These are phyloP conservation scores for Notarius quadriscutis DNA, from an alignment of 2,113 vertebrate genomes.

Conservation along the genomic window DNA sequence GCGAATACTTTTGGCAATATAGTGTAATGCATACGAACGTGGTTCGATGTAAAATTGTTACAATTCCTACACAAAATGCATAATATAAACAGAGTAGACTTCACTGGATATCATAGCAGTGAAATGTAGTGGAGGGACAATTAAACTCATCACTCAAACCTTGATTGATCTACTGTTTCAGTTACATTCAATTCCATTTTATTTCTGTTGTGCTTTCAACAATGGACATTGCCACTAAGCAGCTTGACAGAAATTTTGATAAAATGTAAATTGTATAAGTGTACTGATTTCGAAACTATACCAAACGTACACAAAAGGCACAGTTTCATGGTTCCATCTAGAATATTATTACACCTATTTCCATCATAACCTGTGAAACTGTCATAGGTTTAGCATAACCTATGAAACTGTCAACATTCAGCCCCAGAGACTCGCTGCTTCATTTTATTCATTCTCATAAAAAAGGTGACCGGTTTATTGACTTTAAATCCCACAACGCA, in stretches of 20 bases:
- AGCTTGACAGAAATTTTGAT: background rate
- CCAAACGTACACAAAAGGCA: background rate
- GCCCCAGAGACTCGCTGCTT: constrained; percentile 16
- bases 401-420: constrained; percentile 9
- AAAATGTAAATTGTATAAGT: background rate
- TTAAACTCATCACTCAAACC: background rate
- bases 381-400: constrained; percentile 5
- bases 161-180: background rate
- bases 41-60: background rate
- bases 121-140: background rate
- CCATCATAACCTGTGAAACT: background rate
- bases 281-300: background rate
- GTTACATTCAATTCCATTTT: background rate
- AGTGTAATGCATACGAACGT: background rate
- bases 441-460: constrained; percentile 34
- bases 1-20: too few species aligned
- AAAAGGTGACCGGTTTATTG: constrained; percentile 50
- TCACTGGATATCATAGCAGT: background rate
- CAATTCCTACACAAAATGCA: background rate
- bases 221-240: background rate
- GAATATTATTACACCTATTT: constrained; percentile 4
- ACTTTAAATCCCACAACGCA: constrained; percentile 23
- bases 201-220: background rate
- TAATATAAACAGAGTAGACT: background rate
- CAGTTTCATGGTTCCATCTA: background rate